Evolutionary conservation across 2,113 vertebrate species (phyloP).

Genomic region (Bos taurus): DNA sequence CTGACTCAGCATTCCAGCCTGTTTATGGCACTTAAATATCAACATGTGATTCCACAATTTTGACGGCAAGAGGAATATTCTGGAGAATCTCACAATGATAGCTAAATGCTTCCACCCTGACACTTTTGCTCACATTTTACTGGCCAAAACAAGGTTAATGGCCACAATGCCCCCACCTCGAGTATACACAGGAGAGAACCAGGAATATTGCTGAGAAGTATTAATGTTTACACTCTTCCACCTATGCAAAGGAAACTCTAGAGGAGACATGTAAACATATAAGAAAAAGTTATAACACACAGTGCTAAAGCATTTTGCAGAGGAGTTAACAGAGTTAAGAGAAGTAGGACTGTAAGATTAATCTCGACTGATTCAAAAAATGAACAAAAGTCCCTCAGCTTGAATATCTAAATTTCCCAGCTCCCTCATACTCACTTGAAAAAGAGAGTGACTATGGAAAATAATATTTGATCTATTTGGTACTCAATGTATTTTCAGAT

Average conservation of each 20-base stretch:
- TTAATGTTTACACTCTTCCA: neutral
- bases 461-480: neutral
- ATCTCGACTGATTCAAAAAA: neutral
- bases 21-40: neutral
- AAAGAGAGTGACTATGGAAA: neutral
- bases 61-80: neutral
- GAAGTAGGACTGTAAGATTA: neutral
- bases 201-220: neutral
- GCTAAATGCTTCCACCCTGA: neutral
- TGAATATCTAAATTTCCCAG: neutral
- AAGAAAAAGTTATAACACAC: neutral
- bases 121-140: neutral
- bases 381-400: neutral
- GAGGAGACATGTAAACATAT: neutral
- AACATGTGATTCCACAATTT: neutral
- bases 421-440: neutral
- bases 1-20: neutral
- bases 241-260: neutral
- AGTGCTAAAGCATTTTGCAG: neutral
- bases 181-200: neutral
- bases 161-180: neutral
- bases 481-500: slow-evolving; percentile 11
- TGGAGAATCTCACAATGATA: neutral
- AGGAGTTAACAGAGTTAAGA: neutral
- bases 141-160: neutral